Evolutionary conservation across 2,113 vertebrate species (phyloP), one percentile per base, ranked within the genome.

Genomic region (Ramphastos sulfuratus): DNA sequence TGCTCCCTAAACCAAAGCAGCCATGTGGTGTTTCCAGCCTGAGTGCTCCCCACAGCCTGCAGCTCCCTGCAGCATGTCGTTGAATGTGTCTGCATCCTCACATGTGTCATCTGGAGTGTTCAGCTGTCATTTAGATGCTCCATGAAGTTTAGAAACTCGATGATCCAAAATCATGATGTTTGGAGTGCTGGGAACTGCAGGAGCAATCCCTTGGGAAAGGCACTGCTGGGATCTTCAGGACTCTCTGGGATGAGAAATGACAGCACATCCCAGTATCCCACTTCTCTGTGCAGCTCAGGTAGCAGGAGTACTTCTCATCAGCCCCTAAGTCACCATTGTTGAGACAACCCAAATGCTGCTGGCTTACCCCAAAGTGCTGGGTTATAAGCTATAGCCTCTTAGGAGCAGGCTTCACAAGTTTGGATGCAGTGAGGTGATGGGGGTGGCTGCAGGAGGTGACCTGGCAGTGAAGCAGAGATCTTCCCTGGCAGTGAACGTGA

Each of bases 21-120:
- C 31, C 28, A 31, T 1, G 2, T 3, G 4, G 4, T 5, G 37
- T 61, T 59, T 44, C 33, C 3, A 39, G 44, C 2, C 0, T 4
- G 5, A 46, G 20, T 30, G 65, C 12, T 82, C 42, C n/a, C 61
- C 12, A 15, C 33, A 82, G 59, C 78, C n/a, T 8, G 15, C 63
- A 79, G 81, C 5, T 18, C 33, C 19, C 0, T 33, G 20, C 3
- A 1, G 63, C 21, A 21, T 33, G 28, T n/a, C 69, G 15, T 30
- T 74, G 31, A 10, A 54, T n/a, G 48, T 13, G 9, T 28, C 50
- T 75, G 67, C 12, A 2, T 65, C 60, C 27, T n/a, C 28, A 0
- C 0, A 0, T 9, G 64, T 8, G 25, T 7, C 3, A 37, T 28
- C 33, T 72, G 83, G 10, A 69, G 59, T 30, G 78, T 64, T 87